Evolutionary conservation across 2,797 vertebrate species (phyloP).

Genomic region (Rallus crepitans): DNA sequence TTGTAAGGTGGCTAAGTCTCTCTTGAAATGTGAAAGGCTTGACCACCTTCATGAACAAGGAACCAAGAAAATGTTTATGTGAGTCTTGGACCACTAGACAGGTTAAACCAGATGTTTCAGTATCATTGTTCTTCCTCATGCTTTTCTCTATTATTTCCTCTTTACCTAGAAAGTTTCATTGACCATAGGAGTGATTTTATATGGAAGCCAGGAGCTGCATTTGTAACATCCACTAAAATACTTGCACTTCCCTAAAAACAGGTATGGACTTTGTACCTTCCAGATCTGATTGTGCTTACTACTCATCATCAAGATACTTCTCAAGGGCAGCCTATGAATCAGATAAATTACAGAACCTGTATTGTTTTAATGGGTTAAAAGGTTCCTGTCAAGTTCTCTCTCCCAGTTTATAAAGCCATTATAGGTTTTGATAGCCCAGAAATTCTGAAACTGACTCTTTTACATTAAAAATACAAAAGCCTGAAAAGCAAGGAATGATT

Average conservation of each 20-base stretch:
- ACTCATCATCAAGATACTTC: background rate
- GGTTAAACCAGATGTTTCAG: background rate
- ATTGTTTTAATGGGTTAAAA: background rate
- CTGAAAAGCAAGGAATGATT: background rate
- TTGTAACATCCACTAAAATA: background rate
- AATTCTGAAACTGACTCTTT: background rate
- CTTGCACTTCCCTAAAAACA: background rate
- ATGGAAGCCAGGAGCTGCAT: background rate
- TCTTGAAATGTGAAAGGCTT: background rate
- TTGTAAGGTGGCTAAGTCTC: background rate
- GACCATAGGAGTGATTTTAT: background rate
- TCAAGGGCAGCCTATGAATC: background rate
- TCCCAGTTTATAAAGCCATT: background rate
- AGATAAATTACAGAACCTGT: background rate
- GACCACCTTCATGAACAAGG: background rate
- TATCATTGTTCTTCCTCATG: background rate
- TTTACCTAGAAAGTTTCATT: background rate
- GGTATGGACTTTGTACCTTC: background rate
- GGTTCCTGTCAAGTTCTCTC: background rate
- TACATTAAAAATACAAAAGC: background rate
- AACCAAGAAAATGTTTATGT: background rate
- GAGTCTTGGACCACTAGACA: background rate
- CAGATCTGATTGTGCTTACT: background rate
- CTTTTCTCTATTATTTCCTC: conserved; percentile 8
- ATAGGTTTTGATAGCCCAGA: background rate